Percentiles rank a stretch among this genome's conserved stretches.
phyloP scores from a whole-genome alignment of 1,140 invertebrate species.

The Drosophila parvula region DNA sequence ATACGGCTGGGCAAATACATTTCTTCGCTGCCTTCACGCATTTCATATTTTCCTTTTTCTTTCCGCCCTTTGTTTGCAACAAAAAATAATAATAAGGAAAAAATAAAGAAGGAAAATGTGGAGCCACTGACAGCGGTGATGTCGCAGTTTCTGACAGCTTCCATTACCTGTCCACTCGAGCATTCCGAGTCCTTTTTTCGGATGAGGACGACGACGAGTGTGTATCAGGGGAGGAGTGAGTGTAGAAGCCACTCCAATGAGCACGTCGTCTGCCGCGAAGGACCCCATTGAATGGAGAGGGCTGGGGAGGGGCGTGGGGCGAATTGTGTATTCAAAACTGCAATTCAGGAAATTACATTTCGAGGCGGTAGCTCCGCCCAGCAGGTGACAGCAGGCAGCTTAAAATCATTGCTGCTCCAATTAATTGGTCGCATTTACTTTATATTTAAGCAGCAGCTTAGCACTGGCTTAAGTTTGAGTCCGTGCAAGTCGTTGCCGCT shows the following conservation, averaged over 20 bases:
- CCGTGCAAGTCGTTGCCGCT: background rate
- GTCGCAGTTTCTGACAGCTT: slow-evolving; percentile 59
- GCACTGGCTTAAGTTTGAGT: slow-evolving; percentile 5
- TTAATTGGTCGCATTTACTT: slow-evolving; percentile 42
- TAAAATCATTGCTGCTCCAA: slow-evolving; percentile 57
- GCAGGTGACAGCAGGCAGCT: slow-evolving; percentile 51
- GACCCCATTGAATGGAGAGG: slow-evolving; percentile 39
- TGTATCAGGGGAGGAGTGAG: slow-evolving; percentile 3
- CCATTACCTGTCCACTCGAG: slow-evolving; percentile 53
- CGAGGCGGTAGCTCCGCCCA: slow-evolving; percentile 29
- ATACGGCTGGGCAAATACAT: slow-evolving; percentile 49
- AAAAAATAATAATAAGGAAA: background rate
- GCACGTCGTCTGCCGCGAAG: slow-evolving; percentile 43
- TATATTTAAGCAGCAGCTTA: slow-evolving; percentile 31
- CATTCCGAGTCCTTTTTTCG: slow-evolving; percentile 45
- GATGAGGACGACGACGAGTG: slow-evolving; percentile 12
- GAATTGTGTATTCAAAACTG: slow-evolving; percentile 70
- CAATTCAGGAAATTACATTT: slow-evolving; percentile 65
- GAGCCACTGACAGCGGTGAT: slow-evolving; percentile 51
- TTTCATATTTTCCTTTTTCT: slow-evolving; percentile 50
- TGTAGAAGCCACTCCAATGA: slow-evolving; percentile 37
- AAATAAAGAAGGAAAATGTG: slow-evolving; percentile 3
- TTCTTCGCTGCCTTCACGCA: slow-evolving; percentile 46
- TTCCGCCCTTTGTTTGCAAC: slow-evolving; percentile 24
- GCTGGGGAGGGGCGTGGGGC: slow-evolving; percentile 3